Base-by-base conservation (phyloP, 2,113 vertebrate species). In the Melanerpes formicivorus region DNA sequence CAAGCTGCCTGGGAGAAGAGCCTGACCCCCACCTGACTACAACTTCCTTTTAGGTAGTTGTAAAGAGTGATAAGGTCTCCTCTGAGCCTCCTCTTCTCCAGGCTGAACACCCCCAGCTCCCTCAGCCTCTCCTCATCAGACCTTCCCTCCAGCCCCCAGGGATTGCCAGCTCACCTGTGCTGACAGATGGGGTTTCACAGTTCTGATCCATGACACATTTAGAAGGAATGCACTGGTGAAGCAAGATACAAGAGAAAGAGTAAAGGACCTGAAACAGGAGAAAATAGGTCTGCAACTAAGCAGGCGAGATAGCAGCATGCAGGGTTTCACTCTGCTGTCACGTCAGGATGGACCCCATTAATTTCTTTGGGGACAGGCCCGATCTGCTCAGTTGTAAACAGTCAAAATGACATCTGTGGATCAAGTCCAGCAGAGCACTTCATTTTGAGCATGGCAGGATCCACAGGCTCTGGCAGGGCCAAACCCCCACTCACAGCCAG, bases 261-360 rank as follows among this genome's bases (percentile, higher is more conserved):
- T 27, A 25, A 46, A 48, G 42, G 40, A 60, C 34, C 63, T 23
- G 18, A 46, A 80, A 85, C 29, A 46, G 81, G 37, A 14, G 52
- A 92, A 92, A 77, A 50, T 0, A 2, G 52, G 56, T 7, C 56
- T 59, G n/a, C 14, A 60, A 60, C 44, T 42, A 84, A 80, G 71
- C 52, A 80, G 16, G 23, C 37, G 62, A 18, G 50, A 70, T 32
- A 48, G 37, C n/a, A 80, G 58, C 62, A 37, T 25, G 46, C 44
- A 62, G 67, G 77, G 74, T 58, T 95, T 70, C 37, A 25, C 91
- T 90, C 84, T 81, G 76, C 73, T 94, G 75, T 90, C 76, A 95
- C 46, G 48, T 69, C 56, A 69, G 56, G 66, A 93, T 1, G 65
- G 84, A 93, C 84, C 81, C 59, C 87, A 67, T 89, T 92, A 90